A percentile compares a stretch with the other conserved stretches of the same genome.
These are phyloP conservation scores for Axis porcinus DNA, from an alignment of 2,113 vertebrate genomes.

Conservation along the genomic window DNA sequence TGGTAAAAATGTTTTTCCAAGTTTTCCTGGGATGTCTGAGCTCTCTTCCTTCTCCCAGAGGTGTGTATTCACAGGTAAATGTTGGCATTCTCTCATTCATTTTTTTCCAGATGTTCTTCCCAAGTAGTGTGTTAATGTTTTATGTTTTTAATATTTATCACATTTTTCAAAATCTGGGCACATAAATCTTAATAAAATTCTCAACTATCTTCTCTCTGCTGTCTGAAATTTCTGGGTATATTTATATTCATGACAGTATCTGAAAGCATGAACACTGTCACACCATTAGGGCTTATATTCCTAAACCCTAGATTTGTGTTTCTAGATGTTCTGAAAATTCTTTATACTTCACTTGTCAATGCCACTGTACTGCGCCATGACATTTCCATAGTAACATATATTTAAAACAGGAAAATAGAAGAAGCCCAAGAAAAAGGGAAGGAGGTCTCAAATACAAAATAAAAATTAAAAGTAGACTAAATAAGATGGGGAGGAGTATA, in stretches of 20 bases:
- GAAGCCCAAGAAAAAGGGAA: constrained; percentile 4
- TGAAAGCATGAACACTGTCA: constrained; percentile 47
- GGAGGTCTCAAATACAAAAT: constrained; percentile 21
- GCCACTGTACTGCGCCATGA: constrained; percentile 22
- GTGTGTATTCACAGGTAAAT: constrained; percentile 26
- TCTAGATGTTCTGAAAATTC: constrained; percentile 56
- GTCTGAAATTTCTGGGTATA: constrained; percentile 38
- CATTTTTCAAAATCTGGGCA: constrained; percentile 12
- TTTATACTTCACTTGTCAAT: constrained; percentile 62
- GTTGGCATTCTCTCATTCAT: constrained; percentile 36
- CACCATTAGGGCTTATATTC: constrained; percentile 50
- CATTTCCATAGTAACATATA: constrained; percentile 61
- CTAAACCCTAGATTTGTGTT: constrained; percentile 26
- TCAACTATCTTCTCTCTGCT: constrained; percentile 46
- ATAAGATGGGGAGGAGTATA: neutral
- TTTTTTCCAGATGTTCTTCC: constrained; percentile 69
- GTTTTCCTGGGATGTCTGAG: neutral
- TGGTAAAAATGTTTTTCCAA: constrained; percentile 31
- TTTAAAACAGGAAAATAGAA: constrained; percentile 64
- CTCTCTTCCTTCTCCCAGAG: constrained; percentile 5
- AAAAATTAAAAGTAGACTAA: neutral
- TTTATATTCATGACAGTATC: constrained; percentile 54
- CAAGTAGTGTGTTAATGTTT: constrained; percentile 15
- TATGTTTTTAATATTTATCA: constrained; percentile 65
- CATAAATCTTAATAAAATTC: constrained; percentile 60